Evolutionary conservation across 2,888 invertebrate genomes (phyloP).

Genomic region (Nematopogon swammerdamellus): DNA sequence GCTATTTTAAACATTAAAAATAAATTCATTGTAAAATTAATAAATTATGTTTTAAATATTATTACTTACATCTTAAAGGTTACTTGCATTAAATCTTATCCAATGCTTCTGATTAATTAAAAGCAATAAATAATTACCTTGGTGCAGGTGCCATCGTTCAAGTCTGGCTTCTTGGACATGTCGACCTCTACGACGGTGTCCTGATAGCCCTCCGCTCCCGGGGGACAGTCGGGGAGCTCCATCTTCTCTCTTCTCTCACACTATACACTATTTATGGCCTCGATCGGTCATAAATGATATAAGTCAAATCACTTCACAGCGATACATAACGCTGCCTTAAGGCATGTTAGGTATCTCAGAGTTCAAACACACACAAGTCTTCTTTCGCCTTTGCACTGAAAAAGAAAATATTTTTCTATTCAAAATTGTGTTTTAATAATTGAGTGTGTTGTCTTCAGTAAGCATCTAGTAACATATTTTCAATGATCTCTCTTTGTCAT

Average conservation of each 20-base stretch:
- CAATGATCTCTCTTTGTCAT: too few relatives aligned
- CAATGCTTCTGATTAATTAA: too few relatives aligned
- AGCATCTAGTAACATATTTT: not conserved
- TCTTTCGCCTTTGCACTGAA: not conserved
- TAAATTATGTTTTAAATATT: too few relatives aligned
- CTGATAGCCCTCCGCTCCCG: slow-evolving; percentile 46
- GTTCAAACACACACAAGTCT: not conserved
- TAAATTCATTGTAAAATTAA: too few relatives aligned
- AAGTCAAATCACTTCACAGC: not conserved
- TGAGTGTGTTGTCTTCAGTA: not conserved
- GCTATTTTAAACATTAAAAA: too few relatives aligned
- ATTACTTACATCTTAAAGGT: too few relatives aligned
- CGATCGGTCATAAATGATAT: not conserved
- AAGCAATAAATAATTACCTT: slow-evolving; percentile 37
- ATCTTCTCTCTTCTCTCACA: slow-evolving; percentile 19
- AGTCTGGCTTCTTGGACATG: slow-evolving; percentile 27
- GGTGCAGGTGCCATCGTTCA: slow-evolving; percentile 24
- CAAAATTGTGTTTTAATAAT: not conserved
- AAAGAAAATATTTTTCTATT: not conserved
- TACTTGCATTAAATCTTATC: too few relatives aligned
- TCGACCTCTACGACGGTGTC: slow-evolving; percentile 29
- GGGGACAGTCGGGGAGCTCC: slow-evolving; percentile 49
- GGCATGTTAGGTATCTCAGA: not conserved
- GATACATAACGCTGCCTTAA: not conserved
- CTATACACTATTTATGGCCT: not conserved